phyloP scores from a whole-genome alignment of 37 sponge, comb jelly and placozoan species.

The Amphimedon queenslandica region DNA sequence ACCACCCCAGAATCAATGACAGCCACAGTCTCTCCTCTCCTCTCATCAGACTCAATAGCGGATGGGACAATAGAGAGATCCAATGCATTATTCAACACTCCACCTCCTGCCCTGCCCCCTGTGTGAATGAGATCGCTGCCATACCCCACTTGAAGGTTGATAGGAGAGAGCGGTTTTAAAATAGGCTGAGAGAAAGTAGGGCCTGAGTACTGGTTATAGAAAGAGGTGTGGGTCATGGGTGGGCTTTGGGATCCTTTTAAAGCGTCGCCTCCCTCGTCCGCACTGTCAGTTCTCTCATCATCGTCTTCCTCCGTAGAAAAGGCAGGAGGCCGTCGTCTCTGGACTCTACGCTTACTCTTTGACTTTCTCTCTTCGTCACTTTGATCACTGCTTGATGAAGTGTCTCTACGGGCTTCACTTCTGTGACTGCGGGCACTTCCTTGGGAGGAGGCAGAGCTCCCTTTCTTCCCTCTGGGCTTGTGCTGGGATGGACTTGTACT shows the following conservation, averaged over 20 bases:
- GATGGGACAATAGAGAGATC: too few species aligned
- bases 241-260: not conserved
- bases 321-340: not conserved
- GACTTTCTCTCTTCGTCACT: not conserved
- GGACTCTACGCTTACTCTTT: not conserved
- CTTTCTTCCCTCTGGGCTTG: too few species aligned
- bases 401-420: not conserved
- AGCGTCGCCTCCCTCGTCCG: conserved; percentile 28
- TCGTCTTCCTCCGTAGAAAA: conserved; percentile 21
- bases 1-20: too few species aligned
- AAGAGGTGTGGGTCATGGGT: not conserved
- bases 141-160: not conserved
- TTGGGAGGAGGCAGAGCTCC: too few species aligned
- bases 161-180: conserved; percentile 3
- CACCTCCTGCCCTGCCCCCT: too few species aligned
- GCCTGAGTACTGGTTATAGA: not conserved
- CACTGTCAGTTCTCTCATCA: conserved; percentile 58
- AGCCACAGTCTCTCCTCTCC: too few species aligned
- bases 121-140: too few species aligned
- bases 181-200: not conserved
- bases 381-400: not conserved
- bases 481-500: too few species aligned
- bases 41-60: too few species aligned
- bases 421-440: not conserved
- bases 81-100: too few species aligned